Evolutionary conservation across 2,113 vertebrate genomes (phyloP).

Genomic region (Pogona vitticeps): DNA sequence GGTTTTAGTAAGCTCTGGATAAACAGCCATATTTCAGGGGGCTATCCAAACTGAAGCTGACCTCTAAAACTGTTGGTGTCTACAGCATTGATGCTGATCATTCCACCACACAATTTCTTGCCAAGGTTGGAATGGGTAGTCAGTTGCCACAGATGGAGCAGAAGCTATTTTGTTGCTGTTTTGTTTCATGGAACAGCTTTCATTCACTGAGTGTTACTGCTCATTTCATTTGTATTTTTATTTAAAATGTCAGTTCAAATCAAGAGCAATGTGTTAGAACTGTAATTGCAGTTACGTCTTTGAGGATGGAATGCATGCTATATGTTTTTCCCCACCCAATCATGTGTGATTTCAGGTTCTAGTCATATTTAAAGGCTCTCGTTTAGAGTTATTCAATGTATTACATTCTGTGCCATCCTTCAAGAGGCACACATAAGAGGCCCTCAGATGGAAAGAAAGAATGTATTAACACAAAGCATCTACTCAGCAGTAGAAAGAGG

Average conservation of each 20-base stretch:
- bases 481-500: neutral
- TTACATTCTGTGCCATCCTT: neutral
- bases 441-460: neutral
- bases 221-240: slow-evolving; percentile 37
- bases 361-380: neutral
- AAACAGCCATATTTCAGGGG: slow-evolving; percentile 31
- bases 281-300: neutral
- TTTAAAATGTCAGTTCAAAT: slow-evolving; percentile 33
- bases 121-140: neutral
- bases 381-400: neutral
- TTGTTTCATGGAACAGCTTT: slow-evolving; percentile 20
- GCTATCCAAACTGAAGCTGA: slow-evolving; percentile 34
- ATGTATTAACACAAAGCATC: neutral
- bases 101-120: neutral
- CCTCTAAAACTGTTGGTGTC: slow-evolving; percentile 14
- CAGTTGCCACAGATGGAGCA: neutral
- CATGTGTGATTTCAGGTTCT: neutral
- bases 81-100: neutral
- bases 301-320: neutral
- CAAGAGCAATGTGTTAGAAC: neutral
- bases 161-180: neutral
- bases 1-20: slow-evolving; percentile 13
- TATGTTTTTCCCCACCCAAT: no score
- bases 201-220: slow-evolving; percentile 32
- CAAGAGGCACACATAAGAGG: neutral